These are phyloP conservation scores for Cherax quadricarinatus DNA, from an alignment of 1,140 invertebrate species.

Conservation along the genomic window DNA sequence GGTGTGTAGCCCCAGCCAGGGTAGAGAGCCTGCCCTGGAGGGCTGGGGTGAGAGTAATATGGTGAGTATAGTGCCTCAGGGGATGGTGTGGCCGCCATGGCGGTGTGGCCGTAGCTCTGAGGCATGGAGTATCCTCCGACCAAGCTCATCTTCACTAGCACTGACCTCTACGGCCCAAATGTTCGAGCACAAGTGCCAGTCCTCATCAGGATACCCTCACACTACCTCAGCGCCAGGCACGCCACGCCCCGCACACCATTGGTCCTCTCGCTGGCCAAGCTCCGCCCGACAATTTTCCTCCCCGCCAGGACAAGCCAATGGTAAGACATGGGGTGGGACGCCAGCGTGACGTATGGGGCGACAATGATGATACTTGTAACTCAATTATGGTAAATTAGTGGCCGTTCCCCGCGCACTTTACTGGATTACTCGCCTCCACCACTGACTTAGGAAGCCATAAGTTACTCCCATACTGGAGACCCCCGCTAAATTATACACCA, in stretches of 20 bases:
- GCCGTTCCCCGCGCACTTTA: conserved; percentile 63
- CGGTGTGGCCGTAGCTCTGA: conserved; percentile 62
- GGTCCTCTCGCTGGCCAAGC: neutral
- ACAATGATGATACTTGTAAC: conserved; percentile 63
- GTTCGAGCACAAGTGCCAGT: conserved; percentile 37
- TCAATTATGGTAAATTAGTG: conserved; percentile 66
- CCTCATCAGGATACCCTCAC: conserved; percentile 31
- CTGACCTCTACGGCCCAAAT: conserved; percentile 47
- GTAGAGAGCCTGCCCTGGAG: conserved; percentile 52
- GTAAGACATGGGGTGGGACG: neutral
- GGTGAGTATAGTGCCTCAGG: conserved; percentile 52
- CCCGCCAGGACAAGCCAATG: conserved; percentile 14
- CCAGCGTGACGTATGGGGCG: conserved; percentile 51
- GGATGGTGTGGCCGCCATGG: conserved; percentile 55
- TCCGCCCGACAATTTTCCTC: neutral
- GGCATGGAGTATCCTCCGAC: conserved; percentile 64
- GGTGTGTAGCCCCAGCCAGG: conserved; percentile 61
- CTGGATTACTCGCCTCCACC: conserved; percentile 35
- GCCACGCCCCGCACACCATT: neutral
- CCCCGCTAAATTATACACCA: conserved; percentile 48
- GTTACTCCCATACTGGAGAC: conserved; percentile 14
- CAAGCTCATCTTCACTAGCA: conserved; percentile 57
- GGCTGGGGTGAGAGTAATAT: conserved; percentile 57
- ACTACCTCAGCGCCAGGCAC: neutral
- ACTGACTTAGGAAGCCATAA: conserved; percentile 63